Conservation (phyloP, 64 coral and sea anemone species). For the Montipora efflorescens region DNA sequence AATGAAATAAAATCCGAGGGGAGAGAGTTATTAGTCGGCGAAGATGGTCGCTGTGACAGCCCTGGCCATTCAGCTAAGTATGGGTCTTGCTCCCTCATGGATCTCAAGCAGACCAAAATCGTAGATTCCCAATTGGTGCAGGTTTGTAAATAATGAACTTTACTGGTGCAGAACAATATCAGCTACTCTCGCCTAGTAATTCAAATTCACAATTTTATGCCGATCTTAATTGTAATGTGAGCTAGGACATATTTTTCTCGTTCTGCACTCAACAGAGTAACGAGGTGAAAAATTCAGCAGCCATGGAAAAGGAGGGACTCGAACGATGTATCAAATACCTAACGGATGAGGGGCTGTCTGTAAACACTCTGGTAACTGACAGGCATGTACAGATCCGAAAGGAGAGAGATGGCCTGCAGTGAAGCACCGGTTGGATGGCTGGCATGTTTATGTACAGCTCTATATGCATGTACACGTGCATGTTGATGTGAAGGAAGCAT, state of each 20-base stretch:
- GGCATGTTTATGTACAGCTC: background rate
- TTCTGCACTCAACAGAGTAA: conserved; percentile 17
- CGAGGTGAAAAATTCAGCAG: conserved; percentile 53
- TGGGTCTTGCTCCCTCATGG: conserved; percentile 9
- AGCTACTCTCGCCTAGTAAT: no score
- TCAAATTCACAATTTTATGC: no score
- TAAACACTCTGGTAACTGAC: conserved; percentile 18
- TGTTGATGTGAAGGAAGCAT: no score
- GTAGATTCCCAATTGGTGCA: conserved; percentile 6
- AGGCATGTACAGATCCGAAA: conserved; percentile 43
- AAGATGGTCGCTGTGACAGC: conserved; percentile 29
- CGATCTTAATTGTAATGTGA: no score
- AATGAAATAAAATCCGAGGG: conserved; percentile 19
- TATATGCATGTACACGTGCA: no score
- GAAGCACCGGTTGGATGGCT: conserved; percentile 43
- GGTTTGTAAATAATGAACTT: background rate
- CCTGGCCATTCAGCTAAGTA: conserved; percentile 25
- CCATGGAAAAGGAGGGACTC: conserved; percentile 52
- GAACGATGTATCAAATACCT: background rate
- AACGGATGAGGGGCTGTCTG: background rate
- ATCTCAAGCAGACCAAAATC: conserved; percentile 8
- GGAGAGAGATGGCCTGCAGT: conserved; percentile 22
- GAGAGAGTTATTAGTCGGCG: conserved; percentile 1
- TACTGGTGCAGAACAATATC: background rate
- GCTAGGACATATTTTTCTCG: background rate